phyloP scores from a whole-genome alignment of 1,140 invertebrate species.

The Drosophila busckii region DNA sequence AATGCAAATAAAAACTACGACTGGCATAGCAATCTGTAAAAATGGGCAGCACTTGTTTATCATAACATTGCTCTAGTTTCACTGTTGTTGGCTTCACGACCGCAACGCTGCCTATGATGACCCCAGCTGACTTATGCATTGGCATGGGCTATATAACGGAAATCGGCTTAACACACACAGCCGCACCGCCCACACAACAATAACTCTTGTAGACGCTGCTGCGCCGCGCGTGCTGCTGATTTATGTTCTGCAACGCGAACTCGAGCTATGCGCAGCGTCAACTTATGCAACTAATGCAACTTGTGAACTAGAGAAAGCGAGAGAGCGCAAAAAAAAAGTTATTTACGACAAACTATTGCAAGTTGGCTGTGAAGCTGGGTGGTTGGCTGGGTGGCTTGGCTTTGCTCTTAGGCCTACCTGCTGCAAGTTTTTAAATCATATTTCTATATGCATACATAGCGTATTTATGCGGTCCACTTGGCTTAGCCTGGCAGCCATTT shows the following conservation, averaged over 20 bases:
- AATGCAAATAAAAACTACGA: background rate
- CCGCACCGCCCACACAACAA: constrained; percentile 5
- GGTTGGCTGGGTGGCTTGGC: constrained; percentile 6
- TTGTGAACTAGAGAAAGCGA: constrained; percentile 8
- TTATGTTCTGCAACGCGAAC: constrained; percentile 40
- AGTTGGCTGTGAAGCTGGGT: background rate
- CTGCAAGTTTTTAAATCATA: constrained; percentile 67
- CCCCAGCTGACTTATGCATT: constrained; percentile 31
- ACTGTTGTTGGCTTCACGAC: constrained; percentile 32
- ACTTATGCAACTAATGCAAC: constrained; percentile 66
- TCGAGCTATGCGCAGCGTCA: constrained; percentile 17
- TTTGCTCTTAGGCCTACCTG: constrained; percentile 38
- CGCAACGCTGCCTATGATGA: constrained; percentile 42
- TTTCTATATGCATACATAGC: constrained; percentile 7
- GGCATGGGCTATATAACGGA: constrained; percentile 44
- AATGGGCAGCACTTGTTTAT: no score
- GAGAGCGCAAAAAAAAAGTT: constrained; percentile 42
- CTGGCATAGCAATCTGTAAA: no score
- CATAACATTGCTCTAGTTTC: background rate
- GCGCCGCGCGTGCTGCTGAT: constrained; percentile 44
- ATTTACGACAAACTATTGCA: constrained; percentile 51
- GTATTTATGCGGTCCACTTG: background rate
- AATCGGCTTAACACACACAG: constrained; percentile 52
- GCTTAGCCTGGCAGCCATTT: constrained; percentile 40
- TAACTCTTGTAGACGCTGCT: constrained; percentile 2